Percentiles rank a stretch among this genome's conserved stretches.
These are phyloP conservation scores for Xiphorhynchus elegans DNA, from an alignment of 2,113 vertebrate species.

Conservation along the genomic window DNA sequence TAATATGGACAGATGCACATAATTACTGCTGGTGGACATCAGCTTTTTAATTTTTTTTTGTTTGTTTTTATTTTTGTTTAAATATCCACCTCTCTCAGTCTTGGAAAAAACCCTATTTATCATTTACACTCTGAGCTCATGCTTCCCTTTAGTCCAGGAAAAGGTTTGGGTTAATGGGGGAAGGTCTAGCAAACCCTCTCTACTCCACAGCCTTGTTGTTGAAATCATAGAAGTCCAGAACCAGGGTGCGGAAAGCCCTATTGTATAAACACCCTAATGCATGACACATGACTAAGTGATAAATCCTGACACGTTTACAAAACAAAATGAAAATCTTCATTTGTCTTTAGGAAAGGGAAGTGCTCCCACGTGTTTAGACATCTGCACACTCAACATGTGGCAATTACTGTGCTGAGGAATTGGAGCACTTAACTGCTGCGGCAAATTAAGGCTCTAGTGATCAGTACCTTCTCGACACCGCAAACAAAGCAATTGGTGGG, in stretches of 20 bases:
- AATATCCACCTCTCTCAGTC: neutral
- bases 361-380: constrained; percentile 81
- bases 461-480: constrained; percentile 46
- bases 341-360: constrained; percentile 74
- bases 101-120: neutral
- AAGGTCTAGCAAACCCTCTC: constrained; percentile 5
- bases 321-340: constrained; percentile 79
- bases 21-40: neutral
- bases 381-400: constrained; percentile 81
- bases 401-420: constrained; percentile 80
- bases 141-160: neutral
- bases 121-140: neutral
- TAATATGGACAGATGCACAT: accelerated
- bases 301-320: constrained; percentile 82
- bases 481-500: constrained; percentile 35
- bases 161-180: constrained; percentile 3
- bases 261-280: constrained; percentile 83
- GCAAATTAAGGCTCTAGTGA: constrained; percentile 70
- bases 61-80: neutral
- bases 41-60: neutral
- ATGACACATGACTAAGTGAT: constrained; percentile 78
- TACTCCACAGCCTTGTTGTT: constrained; percentile 56
- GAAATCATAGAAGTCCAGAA: constrained; percentile 71
- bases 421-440: constrained; percentile 78
- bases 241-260: constrained; percentile 66